Percentiles rank a stretch among this genome's conserved stretches.
phyloP scores from a whole-genome alignment of 92 coral and sea anemone genomes.

The Epizoanthus rinbou region DNA sequence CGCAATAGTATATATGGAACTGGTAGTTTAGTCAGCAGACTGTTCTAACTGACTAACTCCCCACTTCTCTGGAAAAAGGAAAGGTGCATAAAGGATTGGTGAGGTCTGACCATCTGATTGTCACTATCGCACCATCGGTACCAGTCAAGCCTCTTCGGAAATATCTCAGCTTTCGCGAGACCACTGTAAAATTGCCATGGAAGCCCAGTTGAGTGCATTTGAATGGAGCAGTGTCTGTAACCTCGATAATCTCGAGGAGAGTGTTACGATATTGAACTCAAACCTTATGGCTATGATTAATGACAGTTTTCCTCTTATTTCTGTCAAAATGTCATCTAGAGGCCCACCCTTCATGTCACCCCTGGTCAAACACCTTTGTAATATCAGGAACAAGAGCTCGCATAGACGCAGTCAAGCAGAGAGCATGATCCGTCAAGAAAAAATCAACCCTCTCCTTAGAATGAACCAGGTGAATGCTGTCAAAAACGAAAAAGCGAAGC shows the following conservation, averaged over 20 bases:
- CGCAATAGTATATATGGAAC: too few species aligned
- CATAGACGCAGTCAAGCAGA: slow-evolving; percentile 7
- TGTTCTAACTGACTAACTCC: too few species aligned
- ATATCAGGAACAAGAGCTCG: slow-evolving; percentile 19
- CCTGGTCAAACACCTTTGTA: slow-evolving; percentile 31
- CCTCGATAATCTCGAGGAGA: slow-evolving; percentile 28
- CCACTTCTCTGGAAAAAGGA: too few species aligned
- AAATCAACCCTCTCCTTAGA: slow-evolving; percentile 47
- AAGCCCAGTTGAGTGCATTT: slow-evolving; percentile 9
- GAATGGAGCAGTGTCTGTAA: slow-evolving; percentile 37
- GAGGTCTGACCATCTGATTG: slow-evolving; percentile 58
- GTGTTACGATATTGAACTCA: slow-evolving; percentile 37
- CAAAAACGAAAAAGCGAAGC: slow-evolving; percentile 29
- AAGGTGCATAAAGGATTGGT: too few species aligned
- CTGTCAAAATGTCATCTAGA: background rate
- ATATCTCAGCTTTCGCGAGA: slow-evolving; percentile 53
- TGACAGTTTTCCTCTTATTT: slow-evolving; percentile 44
- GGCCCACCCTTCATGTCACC: background rate
- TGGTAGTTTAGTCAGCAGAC: too few species aligned
- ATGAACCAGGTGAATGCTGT: slow-evolving; percentile 55
- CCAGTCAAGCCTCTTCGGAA: slow-evolving; percentile 53
- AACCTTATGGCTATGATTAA: slow-evolving; percentile 38
- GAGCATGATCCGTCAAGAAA: slow-evolving; percentile 28
- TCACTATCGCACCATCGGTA: slow-evolving; percentile 44
- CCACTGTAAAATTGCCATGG: slow-evolving; percentile 56